Conservation (phyloP, 2,113 vertebrate species). For the Saguinus imperator region DNA sequence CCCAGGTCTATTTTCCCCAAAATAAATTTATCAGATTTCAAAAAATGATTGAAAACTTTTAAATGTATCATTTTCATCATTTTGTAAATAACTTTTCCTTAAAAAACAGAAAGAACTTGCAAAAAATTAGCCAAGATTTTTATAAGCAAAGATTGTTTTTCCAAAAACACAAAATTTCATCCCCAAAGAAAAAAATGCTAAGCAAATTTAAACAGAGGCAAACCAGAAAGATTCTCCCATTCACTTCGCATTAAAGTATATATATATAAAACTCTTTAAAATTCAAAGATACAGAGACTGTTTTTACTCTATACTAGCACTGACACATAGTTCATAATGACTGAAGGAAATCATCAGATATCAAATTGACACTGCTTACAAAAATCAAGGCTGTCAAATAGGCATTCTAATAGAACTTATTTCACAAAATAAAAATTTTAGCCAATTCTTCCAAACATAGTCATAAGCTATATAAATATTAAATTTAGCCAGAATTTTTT, state of each 20-base stretch:
- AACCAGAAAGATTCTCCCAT: not conserved
- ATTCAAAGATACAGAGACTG: conserved; percentile 1
- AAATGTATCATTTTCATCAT: not conserved
- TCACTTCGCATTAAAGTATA: not conserved
- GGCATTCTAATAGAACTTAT: not conserved
- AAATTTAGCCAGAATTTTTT: not conserved
- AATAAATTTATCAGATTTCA: conserved; percentile 28
- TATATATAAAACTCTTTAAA: not conserved
- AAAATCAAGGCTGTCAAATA: conserved; percentile 35
- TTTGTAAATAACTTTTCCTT: not conserved
- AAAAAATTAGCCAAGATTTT: conserved; percentile 27
- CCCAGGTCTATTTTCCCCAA: not conserved
- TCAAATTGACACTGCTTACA: not conserved
- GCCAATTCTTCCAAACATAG: conserved; percentile 12
- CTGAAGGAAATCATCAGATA: conserved; percentile 17
- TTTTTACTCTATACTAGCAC: not conserved
- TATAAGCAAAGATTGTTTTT: conserved; percentile 34
- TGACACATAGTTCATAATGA: not conserved
- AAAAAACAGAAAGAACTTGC: not conserved
- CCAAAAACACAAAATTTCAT: conserved; percentile 12
- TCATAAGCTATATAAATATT: not conserved
- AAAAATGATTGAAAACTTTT: not conserved
- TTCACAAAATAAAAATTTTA: conserved; percentile 29
- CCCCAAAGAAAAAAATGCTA: not conserved
- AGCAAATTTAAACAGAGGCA: not conserved